Evolutionary conservation across 2,113 vertebrate species (phyloP), one percentile per base, ranked within the genome.

Genomic region (Eurypyga helias): DNA sequence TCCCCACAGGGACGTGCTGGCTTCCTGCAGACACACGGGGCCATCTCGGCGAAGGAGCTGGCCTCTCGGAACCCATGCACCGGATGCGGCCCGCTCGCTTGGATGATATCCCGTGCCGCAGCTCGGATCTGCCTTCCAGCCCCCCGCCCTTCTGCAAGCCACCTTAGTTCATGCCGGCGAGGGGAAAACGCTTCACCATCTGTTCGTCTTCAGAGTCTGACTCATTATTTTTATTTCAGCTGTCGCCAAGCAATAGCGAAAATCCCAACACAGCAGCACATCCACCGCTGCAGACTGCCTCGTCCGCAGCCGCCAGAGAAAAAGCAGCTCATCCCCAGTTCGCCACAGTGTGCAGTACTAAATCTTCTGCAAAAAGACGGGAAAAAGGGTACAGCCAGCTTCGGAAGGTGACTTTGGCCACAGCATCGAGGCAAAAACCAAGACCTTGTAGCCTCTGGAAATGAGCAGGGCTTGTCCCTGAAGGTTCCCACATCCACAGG

Each of bases 191-290:
- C 71, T 97, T 95, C 48, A 83, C 89, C 91, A 94, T 96, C 89
- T 97, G 96, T 65, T 87, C 10, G 1, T 83, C 80, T 94, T 87
- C 89, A 87, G 65, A 73, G 49, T 78, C 89, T 97, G 96, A 96
- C 80, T 97, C 95, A 95, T 92, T 97, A 95, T 97, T 97, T 97
- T 95, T 93, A 92, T 96, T 96, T 93, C 86, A 85, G 91, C 87
- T 95, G 96, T 95, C 70, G 10, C 96, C 95, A 94, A 95, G 97
- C 96, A 96, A 96, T 97, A 93, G 81, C 0, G 0, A 82, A 93
- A 92, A 86, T 71, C 89, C 89, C 94, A 95, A 92, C 77, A 92
- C 92, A 69, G 4, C 33, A 45, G 33, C 19, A 11, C 8, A 83
- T 58, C 67, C 72, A 75, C 48, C 1, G 7, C 72, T 83, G 86